Evolutionary conservation across 2,888 invertebrate genomes (phyloP), one percentile per base, ranked within the genome.

Genomic region (Reticulitermes lucifugus): DNA sequence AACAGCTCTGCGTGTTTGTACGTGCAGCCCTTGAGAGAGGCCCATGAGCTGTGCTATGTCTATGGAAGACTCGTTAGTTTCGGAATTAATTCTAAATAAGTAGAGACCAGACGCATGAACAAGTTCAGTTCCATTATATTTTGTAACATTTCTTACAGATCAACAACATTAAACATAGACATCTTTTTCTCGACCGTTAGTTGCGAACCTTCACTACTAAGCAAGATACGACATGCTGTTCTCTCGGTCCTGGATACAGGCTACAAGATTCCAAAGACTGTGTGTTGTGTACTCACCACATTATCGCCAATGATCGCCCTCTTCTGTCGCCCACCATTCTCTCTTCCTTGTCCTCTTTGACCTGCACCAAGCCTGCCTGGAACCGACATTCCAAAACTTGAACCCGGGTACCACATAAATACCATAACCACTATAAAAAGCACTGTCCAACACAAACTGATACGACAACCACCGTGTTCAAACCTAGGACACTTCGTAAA

Each of bases 361-460:
- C 25, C 70, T 7, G 12, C 29, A 7, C 41, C 73, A 41, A 7
- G 73, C 12, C 41, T 73, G 9, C 41, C 73, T 41, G 73, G 73
- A 73, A 41, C 73, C 9, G 73, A 41, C 73, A 41, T 73, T 18
- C 73, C 73, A 21, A 41, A 73, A 73, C 73, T 73, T 41, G 41
- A 35, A 18, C 73, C 41, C 9, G 73, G 73, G 41, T 22, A 73
- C 73, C 29, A 35, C 73, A 35, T 9, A 5, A 73, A 21, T 1
- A 35, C 18, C 10, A 41, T 35, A 73, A 73, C 14, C 35, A 73
- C 73, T 73, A 73, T 73, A 7, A 35, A 73, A 35, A 35, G 41
- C 73, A 41, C 73, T 41, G 73, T 73, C 73, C 73, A 73, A 41
- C 73, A 73, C 73, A 29, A 73, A 73, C 41, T 73, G 70, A 70